These are phyloP conservation scores for Drosophila affinis DNA, from an alignment of 2,888 invertebrate genomes.

Conservation along the genomic window DNA sequence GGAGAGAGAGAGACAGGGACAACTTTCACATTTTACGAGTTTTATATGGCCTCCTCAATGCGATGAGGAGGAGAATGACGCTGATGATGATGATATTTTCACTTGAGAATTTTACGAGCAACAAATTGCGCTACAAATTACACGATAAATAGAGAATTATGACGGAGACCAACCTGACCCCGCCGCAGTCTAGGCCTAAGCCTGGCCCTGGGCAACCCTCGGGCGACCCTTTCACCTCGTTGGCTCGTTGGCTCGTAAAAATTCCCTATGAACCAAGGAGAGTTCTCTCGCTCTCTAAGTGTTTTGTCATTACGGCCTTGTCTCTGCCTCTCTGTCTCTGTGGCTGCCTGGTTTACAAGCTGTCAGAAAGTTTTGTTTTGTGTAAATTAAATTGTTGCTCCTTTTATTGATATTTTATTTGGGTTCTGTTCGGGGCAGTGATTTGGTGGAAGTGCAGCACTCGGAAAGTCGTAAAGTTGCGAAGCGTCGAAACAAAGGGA, in stretches of 20 bases:
- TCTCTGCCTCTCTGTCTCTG: not conserved
- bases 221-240: slow-evolving; percentile 60
- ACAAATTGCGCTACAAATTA: slow-evolving; percentile 81
- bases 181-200: not conserved
- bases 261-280: slow-evolving; percentile 66
- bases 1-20: slow-evolving; percentile 1
- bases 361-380: slow-evolving; percentile 70
- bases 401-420: slow-evolving; percentile 77
- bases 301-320: slow-evolving; percentile 75
- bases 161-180: slow-evolving; percentile 62
- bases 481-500: slow-evolving; percentile 68
- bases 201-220: slow-evolving; percentile 3
- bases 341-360: slow-evolving; percentile 50
- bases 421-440: slow-evolving; percentile 61
- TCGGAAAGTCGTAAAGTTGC: slow-evolving; percentile 82
- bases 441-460: slow-evolving; percentile 61
- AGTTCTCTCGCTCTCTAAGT: slow-evolving; percentile 42
- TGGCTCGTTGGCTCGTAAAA: slow-evolving; percentile 68
- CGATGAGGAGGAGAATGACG: slow-evolving; percentile 58
- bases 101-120: slow-evolving; percentile 80
- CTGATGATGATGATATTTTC: slow-evolving; percentile 61
- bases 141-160: slow-evolving; percentile 82
- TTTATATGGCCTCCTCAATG: slow-evolving; percentile 69
- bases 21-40: slow-evolving; percentile 70
- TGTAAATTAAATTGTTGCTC: slow-evolving; percentile 80